Evolutionary conservation across 2,797 vertebrate species (phyloP), one percentile per base, ranked within the genome.

Genomic region (Eulemur mongoz): DNA sequence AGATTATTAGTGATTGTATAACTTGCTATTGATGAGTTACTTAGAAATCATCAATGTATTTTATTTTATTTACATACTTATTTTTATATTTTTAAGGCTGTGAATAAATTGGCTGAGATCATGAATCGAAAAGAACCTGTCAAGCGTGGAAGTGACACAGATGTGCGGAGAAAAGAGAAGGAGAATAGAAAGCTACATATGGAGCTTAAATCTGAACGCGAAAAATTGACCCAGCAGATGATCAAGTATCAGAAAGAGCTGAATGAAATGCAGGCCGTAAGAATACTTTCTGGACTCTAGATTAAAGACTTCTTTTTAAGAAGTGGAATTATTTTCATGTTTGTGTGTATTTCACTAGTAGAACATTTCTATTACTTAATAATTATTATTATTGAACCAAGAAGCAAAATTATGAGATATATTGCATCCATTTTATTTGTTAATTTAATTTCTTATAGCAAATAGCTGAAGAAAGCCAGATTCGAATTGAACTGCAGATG

Each of bases 231-330:
- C 92, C 99, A 99, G 98, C 99, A 99, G 98, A 99, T 99, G 99
- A 99, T 99, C 98, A 99, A 99, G 83, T 99, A 99, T 97, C 99
- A 99, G 98, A 99, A 99, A 93, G 99, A 99, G 98, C 99, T 99
- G 98, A 99, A 99, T 52, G 99, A 99, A 96, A 99, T 99, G 99
- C 99, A 99, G 96, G 99, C 99, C 57, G 99, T 99, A 98, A 99
- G 99, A 83, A 97, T 22, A 22, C 89, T 61, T 94, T 96, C 92
- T 40, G 79, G 57, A 80, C 82, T 79, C 59, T 3, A 89, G 43
- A 54, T 22, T n/a, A 22, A 69, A 84, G 45, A 40, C 32, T 76
- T 79, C 23, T n/a, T 89, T 92, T 94, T 80, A 43, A 89, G 80
- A 92, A 88, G 50, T 63, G 89, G 57, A 92, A 61, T 94, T 78